Evolutionary conservation across 2,113 vertebrate species (phyloP).

Genomic region (Eulacestoma nigropectus): DNA sequence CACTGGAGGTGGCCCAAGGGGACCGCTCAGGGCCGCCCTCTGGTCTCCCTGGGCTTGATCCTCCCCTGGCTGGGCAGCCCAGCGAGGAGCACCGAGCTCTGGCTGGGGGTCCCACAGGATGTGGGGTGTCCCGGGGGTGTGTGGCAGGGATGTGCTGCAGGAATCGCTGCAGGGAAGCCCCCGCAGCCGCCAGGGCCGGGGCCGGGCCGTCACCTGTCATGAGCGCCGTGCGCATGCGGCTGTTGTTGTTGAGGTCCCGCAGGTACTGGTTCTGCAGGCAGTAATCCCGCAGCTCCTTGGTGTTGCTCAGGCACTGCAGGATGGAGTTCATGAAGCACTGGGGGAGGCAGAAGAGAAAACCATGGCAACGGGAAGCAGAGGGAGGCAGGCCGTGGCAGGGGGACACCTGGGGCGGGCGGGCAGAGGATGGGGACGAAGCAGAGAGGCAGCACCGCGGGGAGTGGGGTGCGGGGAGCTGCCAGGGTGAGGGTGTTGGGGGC

Average conservation of each 20-base stretch:
- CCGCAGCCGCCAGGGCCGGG: fast-evolving
- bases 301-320: conserved; percentile 95
- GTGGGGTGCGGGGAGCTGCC: fast-evolving
- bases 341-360: conserved; percentile 23
- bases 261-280: conserved; percentile 85
- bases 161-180: background rate
- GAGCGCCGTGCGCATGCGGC: conserved; percentile 77
- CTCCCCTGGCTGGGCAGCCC: background rate
- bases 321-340: conserved; percentile 99
- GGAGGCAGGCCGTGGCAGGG: background rate
- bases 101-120: background rate
- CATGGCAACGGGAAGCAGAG: conserved; percentile 28
- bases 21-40: background rate
- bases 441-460: fast-evolving
- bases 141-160: background rate
- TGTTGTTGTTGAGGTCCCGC: conserved; percentile 83
- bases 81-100: background rate
- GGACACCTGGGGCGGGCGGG: background rate
- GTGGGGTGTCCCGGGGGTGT: fast-evolving
- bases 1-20: background rate
- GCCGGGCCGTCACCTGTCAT: conserved; percentile 79
- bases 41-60: fast-evolving
- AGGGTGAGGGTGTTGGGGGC: fast-evolving
- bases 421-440: background rate
- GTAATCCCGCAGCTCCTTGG: conserved; percentile 89